Base-by-base conservation (phyloP, 2,888 invertebrate species). In the Sphaerophoria taeniata region DNA sequence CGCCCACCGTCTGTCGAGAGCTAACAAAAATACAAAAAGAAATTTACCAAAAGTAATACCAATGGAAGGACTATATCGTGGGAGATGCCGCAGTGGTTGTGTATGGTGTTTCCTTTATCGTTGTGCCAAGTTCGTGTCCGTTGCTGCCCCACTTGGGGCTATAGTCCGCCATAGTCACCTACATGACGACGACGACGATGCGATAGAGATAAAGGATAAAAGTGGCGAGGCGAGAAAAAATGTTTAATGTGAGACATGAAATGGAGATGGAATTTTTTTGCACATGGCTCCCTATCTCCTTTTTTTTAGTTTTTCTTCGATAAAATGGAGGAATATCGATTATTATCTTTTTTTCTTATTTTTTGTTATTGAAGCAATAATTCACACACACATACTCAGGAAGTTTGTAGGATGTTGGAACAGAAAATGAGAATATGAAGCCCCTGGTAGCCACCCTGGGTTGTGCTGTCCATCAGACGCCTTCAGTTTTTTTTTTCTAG, bases 231-330 rank as follows among this genome's bases (percentile, higher is more conserved):
- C 75, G 80, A 84, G 75, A 71, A 84, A 84, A 80, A 84, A 84
- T 84, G 84, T 84, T 84, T 80, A 85, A 85, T 85, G 85, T 81
- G 85, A 75, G 80, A 73, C 69, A 80, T 56, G 58, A 71, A 79
- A 72, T 51, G 45, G 76, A 81, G 51, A 67, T 67, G 67, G 55
- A 49, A 47, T 51, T 73, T 81, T 79, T 77, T 80, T 60, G 61
- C 84, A 67, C 75, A 80, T 80, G 61, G n/a, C 65, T 72, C 67
- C 67, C 60, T 5, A 24, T 24, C 2, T 24, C 1, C 2, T 16
- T 12, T 31, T 16, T 71, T 67, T 60, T 60, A 47, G 47, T 4
- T 5, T 33, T 34, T 39, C 24, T 33, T 6, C 47, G 24, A 75
- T 71, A 80, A 80, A 80, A 84, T 72, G 76, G 76, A 63, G 61